These are phyloP conservation scores for Ochlodes sylvanus DNA, from an alignment of 2,888 invertebrate species.

Conservation along the genomic window DNA sequence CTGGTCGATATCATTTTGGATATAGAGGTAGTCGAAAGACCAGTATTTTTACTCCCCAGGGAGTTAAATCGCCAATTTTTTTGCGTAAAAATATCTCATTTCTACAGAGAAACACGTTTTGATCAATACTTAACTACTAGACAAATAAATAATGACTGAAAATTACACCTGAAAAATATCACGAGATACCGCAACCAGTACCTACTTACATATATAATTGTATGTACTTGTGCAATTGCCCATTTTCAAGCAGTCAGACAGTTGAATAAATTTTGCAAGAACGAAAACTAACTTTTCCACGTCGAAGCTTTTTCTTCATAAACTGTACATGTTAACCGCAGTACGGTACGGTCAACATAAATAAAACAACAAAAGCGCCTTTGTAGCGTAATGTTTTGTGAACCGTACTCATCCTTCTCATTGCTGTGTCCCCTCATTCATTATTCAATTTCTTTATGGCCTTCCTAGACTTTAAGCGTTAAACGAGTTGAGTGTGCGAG, in stretches of 20 bases:
- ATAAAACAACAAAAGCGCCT: constrained; percentile 37
- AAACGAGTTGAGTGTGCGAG: neutral
- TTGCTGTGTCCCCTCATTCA: constrained; percentile 35
- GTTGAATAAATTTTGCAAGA: neutral
- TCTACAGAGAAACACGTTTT: too few species aligned
- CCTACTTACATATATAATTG: too few species aligned
- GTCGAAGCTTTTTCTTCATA: constrained; percentile 1
- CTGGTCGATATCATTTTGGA: too few species aligned
- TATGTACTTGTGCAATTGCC: too few species aligned
- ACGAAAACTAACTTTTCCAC: neutral
- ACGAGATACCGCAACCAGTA: too few species aligned
- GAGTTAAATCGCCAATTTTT: too few species aligned
- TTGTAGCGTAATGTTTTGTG: constrained; percentile 37
- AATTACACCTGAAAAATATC: too few species aligned
- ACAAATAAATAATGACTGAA: too few species aligned
- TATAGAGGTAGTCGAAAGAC: too few species aligned
- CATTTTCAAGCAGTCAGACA: neutral
- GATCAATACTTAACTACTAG: too few species aligned
- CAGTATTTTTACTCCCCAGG: too few species aligned
- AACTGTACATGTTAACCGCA: constrained; percentile 10
- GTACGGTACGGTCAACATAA: constrained; percentile 26
- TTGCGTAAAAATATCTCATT: too few species aligned
- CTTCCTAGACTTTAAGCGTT: neutral
- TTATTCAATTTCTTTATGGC: constrained; percentile 32
- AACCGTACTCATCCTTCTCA: constrained; percentile 37